phyloP scores from a whole-genome alignment of 2,888 invertebrate genomes.

The Ametastegia equiseti region DNA sequence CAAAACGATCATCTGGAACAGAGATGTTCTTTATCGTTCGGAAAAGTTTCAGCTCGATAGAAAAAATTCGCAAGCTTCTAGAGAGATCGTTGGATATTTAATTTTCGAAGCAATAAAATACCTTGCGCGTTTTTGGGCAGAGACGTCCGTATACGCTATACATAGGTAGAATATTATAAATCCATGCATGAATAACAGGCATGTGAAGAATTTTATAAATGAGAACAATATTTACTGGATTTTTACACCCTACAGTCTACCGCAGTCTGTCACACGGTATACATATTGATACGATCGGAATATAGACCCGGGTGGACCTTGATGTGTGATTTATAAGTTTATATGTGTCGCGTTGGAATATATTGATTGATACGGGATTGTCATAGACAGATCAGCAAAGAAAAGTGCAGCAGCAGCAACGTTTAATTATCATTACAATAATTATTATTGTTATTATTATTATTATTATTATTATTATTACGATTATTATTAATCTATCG shows the following conservation, averaged over 20 bases:
- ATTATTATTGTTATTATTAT: no score
- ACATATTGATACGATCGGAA: slow-evolving; percentile 60
- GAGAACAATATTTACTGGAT: slow-evolving; percentile 16
- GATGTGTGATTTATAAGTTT: slow-evolving; percentile 57
- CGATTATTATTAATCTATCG: no score
- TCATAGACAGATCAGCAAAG: no score
- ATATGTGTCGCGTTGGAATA: slow-evolving; percentile 14
- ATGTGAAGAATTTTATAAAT: not conserved
- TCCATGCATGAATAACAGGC: slow-evolving; percentile 50
- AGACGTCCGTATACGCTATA: not conserved
- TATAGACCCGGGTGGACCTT: slow-evolving; percentile 59
- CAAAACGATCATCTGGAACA: no score
- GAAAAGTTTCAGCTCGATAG: no score
- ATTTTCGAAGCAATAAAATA: not conserved
- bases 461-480: no score
- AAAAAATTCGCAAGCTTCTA: no score
- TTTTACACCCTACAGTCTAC: not conserved
- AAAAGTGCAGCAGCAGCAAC: no score
- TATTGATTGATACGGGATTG: not conserved
- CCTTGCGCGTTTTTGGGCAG: not conserved
- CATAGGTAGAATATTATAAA: not conserved
- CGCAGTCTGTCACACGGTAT: slow-evolving; percentile 22
- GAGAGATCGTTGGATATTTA: not conserved
- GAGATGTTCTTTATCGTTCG: no score
- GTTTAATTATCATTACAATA: no score